Base-by-base conservation (phyloP, 2,113 vertebrate species). In the Pao palembangensis region DNA sequence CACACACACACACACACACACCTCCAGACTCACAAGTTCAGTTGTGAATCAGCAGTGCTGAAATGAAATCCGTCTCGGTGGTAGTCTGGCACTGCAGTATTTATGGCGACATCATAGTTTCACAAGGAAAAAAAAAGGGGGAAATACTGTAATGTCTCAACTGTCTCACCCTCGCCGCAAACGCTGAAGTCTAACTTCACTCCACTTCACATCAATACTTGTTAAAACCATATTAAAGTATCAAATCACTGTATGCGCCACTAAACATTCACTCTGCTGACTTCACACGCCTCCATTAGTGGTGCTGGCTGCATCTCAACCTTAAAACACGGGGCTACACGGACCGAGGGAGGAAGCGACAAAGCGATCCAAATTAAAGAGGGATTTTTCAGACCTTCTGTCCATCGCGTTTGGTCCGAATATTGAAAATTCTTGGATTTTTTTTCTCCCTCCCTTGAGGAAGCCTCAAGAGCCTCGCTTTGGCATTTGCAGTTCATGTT, bases 161-260 rank as follows among this genome's bases (percentile, higher is more conserved):
- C 34, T 38, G 34, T 2, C 34, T 38, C 34, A 38, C 34, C 8
- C 34, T 11, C 34, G 34, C 34, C 34, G 10, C 34, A 38, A 54
- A 49, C 46, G 49, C 55, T 18, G 54, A 25, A 13, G 18, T 55
- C 20, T 46, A 12, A 23, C 21, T 23, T 23, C 21, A 23, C 49
- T 51, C 57, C 15, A 34, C 38, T 53, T 53, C n/a, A 16, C 47
- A 42, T 19, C 19, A 2, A 23, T 31, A 51, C 47, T 18, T 16
- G 28, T 25, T 42, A 49, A 41, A 38, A 61, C 51, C 41, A 13
- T 47, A 54, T 67, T 61, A 44, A 80, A 76, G 52, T 71, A 71
- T 61, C 49, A 20, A 15, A 47, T 70, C 43, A 65, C 65, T 50
- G 50, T 38, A 59, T 51, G 65, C 61, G 31, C 52, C 50, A 56